Conservation (phyloP, 2,797 vertebrate species). For the Channallabes apus region DNA sequence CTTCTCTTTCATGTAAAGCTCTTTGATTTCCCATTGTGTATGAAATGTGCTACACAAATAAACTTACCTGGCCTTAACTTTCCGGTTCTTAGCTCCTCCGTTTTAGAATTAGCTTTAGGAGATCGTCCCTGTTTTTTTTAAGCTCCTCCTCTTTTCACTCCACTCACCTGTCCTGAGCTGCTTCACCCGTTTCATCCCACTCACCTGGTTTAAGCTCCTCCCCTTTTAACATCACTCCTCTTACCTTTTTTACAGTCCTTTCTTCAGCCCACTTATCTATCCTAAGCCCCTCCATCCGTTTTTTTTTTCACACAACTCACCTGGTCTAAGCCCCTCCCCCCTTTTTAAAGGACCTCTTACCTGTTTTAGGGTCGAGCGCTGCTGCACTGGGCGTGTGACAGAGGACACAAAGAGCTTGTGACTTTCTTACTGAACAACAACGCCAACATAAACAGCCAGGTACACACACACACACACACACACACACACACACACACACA, state of each 20-base stretch:
- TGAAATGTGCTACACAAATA: no score
- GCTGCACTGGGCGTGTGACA: constrained; percentile 94
- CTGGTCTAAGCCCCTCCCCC: background rate
- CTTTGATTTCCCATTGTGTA: no score
- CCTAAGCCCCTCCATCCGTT: background rate
- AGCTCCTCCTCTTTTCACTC: background rate
- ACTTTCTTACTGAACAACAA: constrained; percentile 85
- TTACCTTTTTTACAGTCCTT: background rate
- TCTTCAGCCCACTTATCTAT: background rate
- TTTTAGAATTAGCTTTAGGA: background rate
- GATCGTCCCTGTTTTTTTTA: background rate
- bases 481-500: background rate
- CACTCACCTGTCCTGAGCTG: background rate
- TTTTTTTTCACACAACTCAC: background rate
- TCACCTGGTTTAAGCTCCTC: background rate
- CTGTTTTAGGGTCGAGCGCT: constrained; percentile 85
- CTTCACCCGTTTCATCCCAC: background rate
- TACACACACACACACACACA: constrained; percentile 13
- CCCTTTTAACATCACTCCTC: background rate
- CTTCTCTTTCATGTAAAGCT: no score
- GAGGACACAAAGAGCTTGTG: constrained; percentile 94
- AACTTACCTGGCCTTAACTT: no score
- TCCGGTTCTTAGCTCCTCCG: background rate
- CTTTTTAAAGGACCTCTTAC: background rate
- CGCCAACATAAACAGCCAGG: constrained; percentile 92